Evolutionary conservation across 35 echinoderm and acorn worm genomes (phyloP), one percentile per base, ranked within the genome.

Genomic region (Amphiura filiformis): DNA sequence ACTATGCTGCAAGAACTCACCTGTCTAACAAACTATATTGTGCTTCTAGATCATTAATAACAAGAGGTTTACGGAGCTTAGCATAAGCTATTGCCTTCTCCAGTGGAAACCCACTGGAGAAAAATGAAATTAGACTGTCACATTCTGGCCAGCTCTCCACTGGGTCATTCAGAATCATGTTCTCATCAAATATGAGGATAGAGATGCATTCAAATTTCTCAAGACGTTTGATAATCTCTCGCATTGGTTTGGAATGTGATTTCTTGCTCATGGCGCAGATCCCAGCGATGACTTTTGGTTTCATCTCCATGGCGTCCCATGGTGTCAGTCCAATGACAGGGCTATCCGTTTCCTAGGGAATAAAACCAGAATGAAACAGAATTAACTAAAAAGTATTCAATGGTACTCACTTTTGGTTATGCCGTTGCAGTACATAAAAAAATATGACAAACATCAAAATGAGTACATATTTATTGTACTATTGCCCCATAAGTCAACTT

Each of bases 211-310:
- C 93, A 88, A 99, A 99, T 32, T 94, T 89, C 75, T 91, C 90
- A 0, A 99, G 87, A 7, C 96, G 85, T 37, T 80, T 86, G n/a
- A 94, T 82, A 40, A 95, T 99, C 86, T 99, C 96, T 35, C 91
- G 87, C 96, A 99, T 99, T 13, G 96, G 96, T 80, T 94, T 89
- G 64, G 96, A 99, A 41, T 82, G 56, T 20, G 93, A 94, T 76
- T 99, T 99, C 80, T 99, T 99, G 0, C 76, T 90, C 96, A 99
- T 99, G 78, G 93, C 93, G 86, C 96, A 99, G 41, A 99, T 89
- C 4, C 93, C 96, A n/a, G 94, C 84, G 35, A 86, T 49, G 35
- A 94, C 89, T 78, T 91, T 97, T 1, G 88, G 81, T 35, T 84
- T 88, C 31, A 84, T 81, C 37, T 96, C 94, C 82, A 87, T 88